Conservation (phyloP, 2,797 vertebrate genomes). For the Cuculus canorus region DNA sequence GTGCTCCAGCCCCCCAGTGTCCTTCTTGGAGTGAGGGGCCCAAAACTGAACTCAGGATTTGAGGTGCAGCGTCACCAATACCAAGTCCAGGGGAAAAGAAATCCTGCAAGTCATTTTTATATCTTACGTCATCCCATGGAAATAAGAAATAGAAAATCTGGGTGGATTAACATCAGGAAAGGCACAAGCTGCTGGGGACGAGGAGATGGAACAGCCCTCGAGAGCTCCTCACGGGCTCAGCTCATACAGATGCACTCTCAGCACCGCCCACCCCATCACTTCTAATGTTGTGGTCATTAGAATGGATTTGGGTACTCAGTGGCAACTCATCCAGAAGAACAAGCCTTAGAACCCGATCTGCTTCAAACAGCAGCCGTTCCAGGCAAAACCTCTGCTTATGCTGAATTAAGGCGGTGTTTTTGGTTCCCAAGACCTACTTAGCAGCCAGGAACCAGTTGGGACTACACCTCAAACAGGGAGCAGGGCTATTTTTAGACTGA, state of each 20-base stretch:
- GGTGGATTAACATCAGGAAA: neutral
- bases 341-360: neutral
- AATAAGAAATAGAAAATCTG: neutral
- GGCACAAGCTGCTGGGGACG: neutral
- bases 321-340: neutral
- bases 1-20: too few relatives aligned
- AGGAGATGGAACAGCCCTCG: neutral
- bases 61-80: too few relatives aligned
- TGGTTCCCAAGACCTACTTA: neutral
- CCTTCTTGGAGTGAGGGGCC: too few relatives aligned
- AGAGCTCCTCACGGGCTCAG: neutral
- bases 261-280: neutral
- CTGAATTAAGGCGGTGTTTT: neutral
- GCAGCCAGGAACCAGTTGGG: neutral
- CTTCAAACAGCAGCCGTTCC: neutral
- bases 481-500: neutral
- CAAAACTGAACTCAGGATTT: too few relatives aligned
- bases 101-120: neutral
- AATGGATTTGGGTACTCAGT: neutral
- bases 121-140: neutral
- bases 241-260: neutral
- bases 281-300: accelerated
- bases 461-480: neutral
- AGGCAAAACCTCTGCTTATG: neutral
- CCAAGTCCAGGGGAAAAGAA: neutral